Conservation (phyloP, 1,140 invertebrate species). For the Zaprionus gabonicus region DNA sequence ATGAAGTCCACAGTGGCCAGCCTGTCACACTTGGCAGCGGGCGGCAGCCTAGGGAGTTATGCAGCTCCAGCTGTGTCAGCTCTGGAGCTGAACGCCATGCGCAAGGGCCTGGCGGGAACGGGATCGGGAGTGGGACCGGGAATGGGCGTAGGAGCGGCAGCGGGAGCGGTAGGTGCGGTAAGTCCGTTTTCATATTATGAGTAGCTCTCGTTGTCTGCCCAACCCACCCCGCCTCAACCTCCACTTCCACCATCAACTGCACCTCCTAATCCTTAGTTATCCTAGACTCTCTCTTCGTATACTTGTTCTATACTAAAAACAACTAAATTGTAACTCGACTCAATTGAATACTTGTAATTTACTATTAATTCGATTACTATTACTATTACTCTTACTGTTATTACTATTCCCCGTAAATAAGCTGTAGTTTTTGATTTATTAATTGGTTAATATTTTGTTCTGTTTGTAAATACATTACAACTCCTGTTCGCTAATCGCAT, state of each 20-base stretch:
- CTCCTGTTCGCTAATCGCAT: constrained; percentile 58
- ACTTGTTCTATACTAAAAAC: constrained; percentile 23
- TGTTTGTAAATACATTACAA: constrained; percentile 65
- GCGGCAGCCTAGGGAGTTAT: constrained; percentile 54
- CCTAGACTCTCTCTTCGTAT: constrained; percentile 17
- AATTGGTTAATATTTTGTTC: constrained; percentile 28
- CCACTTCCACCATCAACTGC: constrained; percentile 47
- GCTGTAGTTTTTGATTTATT: constrained; percentile 26
- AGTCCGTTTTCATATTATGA: constrained; percentile 81
- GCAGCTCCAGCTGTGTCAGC: constrained; percentile 36
- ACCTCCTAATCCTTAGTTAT: constrained; percentile 71
- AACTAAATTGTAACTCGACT: constrained; percentile 30
- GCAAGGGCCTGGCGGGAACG: constrained; percentile 69
- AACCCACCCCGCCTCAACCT: constrained; percentile 56
- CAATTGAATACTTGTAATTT: constrained; percentile 37
- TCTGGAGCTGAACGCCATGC: constrained; percentile 70
- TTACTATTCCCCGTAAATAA: constrained; percentile 15
- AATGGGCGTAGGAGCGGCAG: constrained; percentile 38
- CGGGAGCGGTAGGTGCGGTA: constrained; percentile 71
- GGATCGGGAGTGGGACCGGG: constrained; percentile 40
- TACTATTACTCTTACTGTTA: constrained; percentile 30
- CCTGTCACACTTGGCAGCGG: constrained; percentile 62
- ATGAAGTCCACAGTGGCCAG: constrained; percentile 58
- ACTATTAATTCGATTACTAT: constrained; percentile 21
- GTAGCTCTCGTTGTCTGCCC: constrained; percentile 60